Evolutionary conservation across 2,888 invertebrate species (phyloP).

Genomic region (Aproaerema taeniolella): DNA sequence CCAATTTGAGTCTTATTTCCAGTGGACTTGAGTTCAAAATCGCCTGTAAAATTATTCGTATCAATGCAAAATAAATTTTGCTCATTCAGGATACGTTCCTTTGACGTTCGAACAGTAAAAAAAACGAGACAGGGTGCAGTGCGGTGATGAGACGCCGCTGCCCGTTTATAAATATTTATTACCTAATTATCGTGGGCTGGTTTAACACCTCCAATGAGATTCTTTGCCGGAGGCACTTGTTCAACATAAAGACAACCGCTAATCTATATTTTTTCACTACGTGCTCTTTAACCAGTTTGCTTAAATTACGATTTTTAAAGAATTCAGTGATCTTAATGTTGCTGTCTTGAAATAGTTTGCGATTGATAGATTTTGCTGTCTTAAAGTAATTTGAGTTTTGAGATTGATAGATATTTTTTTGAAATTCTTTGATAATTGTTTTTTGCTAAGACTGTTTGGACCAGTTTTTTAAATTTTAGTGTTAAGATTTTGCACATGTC

Average conservation of each 20-base stretch:
- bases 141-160: slow-evolving; percentile 45
- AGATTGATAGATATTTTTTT: no score
- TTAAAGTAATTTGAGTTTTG: no score
- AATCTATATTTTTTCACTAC: slow-evolving; percentile 26
- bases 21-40: slow-evolving; percentile 16
- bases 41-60: slow-evolving; percentile 6
- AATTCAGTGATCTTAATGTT: no score
- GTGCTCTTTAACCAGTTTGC: no score
- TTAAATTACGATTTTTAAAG: no score
- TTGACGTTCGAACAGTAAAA: slow-evolving; percentile 42
- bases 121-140: slow-evolving; percentile 35
- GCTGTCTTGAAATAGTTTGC: no score
- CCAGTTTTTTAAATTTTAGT: no score
- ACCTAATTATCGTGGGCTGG: slow-evolving; percentile 58
- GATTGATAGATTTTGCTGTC: no score
- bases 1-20: slow-evolving; percentile 21
- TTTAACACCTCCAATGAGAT: slow-evolving; percentile 50
- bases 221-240: slow-evolving; percentile 43
- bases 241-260: slow-evolving; percentile 11
- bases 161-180: slow-evolving; percentile 72
- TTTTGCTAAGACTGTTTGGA: no score
- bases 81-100: slow-evolving; percentile 30
- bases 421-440: no score
- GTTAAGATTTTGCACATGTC: no score
- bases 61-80: slow-evolving; percentile 22